phyloP scores from a whole-genome alignment of 2,113 vertebrate species.

The Nycticorax nycticorax region DNA sequence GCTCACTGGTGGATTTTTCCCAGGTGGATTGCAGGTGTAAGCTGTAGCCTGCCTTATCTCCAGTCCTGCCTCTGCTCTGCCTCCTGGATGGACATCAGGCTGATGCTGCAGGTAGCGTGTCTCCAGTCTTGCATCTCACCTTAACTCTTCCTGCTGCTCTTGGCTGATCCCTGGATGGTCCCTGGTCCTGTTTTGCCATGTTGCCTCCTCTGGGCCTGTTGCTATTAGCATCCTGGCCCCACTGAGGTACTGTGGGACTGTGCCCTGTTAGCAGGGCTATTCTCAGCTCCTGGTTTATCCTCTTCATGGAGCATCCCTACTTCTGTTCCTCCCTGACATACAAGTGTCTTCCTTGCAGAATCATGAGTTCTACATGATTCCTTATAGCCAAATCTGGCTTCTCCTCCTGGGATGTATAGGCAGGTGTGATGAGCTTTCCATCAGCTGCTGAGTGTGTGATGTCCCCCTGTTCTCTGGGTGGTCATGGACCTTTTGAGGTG shows the following conservation, averaged over 20 bases:
- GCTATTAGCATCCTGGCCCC: neutral
- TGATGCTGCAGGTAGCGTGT: neutral
- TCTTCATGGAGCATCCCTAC: neutral
- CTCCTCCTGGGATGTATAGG: neutral
- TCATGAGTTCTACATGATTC: neutral
- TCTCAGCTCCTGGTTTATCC: neutral
- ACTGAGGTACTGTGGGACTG: neutral
- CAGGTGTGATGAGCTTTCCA: neutral
- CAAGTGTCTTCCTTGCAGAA: neutral
- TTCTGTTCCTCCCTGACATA: neutral
- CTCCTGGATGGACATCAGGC: neutral
- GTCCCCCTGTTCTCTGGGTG: neutral
- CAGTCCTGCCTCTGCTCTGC: neutral
- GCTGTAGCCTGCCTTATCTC: neutral
- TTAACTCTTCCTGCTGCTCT: neutral
- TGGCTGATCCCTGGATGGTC: neutral
- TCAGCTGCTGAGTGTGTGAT: neutral
- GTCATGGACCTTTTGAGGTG: neutral
- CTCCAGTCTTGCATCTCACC: neutral
- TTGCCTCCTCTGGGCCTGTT: neutral
- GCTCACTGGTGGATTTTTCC: neutral
- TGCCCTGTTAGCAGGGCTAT: neutral
- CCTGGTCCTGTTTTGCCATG: neutral
- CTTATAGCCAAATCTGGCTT: fast-evolving
- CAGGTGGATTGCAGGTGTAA: neutral